A percentile compares a stretch with the other conserved stretches of the same genome.
phyloP scores from a whole-genome alignment of 2,797 vertebrate species.

The Martes flavigula region DNA sequence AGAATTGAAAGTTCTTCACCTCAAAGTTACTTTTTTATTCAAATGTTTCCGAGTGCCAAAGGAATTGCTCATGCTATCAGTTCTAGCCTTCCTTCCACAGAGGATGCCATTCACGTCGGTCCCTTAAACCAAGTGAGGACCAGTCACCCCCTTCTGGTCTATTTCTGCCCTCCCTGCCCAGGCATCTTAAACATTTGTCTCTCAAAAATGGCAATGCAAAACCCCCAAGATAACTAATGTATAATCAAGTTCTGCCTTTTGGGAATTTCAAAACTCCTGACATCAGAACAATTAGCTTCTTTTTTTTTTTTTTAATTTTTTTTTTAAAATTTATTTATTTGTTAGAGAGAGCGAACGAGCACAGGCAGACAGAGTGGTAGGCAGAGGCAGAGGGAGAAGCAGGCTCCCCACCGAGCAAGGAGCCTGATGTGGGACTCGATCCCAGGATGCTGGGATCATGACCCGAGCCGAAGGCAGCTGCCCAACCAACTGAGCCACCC shows the following conservation, averaged over 20 bases:
- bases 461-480: no score
- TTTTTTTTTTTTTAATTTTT: no score
- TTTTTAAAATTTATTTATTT: no score
- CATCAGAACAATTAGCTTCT: neutral
- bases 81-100: neutral
- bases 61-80: neutral
- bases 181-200: neutral
- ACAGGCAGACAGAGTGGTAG: no score
- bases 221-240: neutral
- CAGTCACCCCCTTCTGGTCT: no score
- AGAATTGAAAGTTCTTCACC: neutral
- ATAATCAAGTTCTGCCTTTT: neutral
- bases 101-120: neutral
- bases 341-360: no score
- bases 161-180: neutral
- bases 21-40: slow-evolving; percentile 61
- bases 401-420: no score
- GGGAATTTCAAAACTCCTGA: neutral
- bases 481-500: no score
- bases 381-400: no score
- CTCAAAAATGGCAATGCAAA: neutral
- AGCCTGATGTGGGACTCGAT: no score
- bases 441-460: no score
- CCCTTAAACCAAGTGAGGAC: neutral
- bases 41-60: neutral